A percentile compares a stretch with the other conserved stretches of the same genome.
Conservation (phyloP, 2,113 vertebrate species). For the Rhegmatorhina hoffmannsi region DNA sequence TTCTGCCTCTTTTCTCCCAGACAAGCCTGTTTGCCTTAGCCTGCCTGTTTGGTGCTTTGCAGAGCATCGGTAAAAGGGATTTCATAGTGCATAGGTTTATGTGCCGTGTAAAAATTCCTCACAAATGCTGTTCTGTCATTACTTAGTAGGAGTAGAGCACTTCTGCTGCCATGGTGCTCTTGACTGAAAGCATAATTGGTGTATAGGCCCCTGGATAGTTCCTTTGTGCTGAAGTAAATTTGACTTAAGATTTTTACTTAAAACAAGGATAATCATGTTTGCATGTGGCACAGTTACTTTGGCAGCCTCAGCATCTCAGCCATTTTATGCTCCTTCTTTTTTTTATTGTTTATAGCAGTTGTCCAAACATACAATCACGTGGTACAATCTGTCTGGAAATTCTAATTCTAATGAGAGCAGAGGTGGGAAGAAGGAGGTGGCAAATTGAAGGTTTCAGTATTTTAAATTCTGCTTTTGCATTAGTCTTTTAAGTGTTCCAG, state of each 20-base stretch:
- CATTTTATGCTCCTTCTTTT: constrained; percentile 6
- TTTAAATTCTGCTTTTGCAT: constrained; percentile 50
- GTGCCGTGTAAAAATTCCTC: constrained; percentile 18
- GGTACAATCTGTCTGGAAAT: constrained; percentile 53
- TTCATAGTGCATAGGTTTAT: background rate
- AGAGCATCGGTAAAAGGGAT: background rate
- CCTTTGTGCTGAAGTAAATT: constrained; percentile 24
- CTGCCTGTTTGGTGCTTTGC: background rate
- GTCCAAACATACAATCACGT: constrained; percentile 57
- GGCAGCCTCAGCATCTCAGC: constrained; percentile 31
- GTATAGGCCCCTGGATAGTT: constrained; percentile 2
- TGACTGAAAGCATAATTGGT: constrained; percentile 1
- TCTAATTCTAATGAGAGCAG: constrained; percentile 58
- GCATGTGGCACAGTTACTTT: constrained; percentile 8
- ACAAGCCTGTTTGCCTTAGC: background rate
- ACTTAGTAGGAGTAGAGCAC: background rate
- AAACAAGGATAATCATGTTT: constrained; percentile 37
- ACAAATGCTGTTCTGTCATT: background rate
- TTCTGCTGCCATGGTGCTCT: constrained; percentile 6
- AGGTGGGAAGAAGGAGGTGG: constrained; percentile 49
- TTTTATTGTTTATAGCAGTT: constrained; percentile 34
- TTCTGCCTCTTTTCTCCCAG: background rate
- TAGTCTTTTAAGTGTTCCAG: background rate
- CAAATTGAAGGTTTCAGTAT: constrained; percentile 57
- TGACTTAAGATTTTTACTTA: constrained; percentile 36